A percentile compares a stretch with the other conserved stretches of the same genome.
phyloP scores from a whole-genome alignment of 2,888 invertebrate species.

The Thereva nobilitata region DNA sequence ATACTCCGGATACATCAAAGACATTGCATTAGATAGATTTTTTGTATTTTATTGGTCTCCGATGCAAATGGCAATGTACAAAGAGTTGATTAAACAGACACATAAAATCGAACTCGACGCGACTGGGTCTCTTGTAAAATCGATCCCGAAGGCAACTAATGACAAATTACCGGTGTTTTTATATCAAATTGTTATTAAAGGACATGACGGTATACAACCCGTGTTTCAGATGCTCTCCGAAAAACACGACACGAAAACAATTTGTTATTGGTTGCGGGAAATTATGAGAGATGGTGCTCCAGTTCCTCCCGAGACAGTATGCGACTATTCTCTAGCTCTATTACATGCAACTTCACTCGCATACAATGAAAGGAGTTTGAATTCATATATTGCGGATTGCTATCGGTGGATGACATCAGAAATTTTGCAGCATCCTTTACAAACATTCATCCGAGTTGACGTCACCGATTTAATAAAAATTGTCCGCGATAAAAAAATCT shows the following conservation, averaged over 20 bases:
- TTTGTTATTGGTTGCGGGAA: neutral
- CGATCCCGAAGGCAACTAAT: neutral
- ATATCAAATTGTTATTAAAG: constrained; percentile 4
- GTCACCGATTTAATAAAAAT: neutral
- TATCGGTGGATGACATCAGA: neutral
- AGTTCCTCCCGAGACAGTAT: neutral
- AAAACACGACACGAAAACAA: neutral
- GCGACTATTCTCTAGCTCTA: neutral
- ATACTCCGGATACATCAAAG: neutral
- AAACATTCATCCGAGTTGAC: neutral
- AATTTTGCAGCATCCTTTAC: neutral
- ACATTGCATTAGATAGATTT: neutral
- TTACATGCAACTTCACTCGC: neutral
- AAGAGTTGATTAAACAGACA: too few species aligned
- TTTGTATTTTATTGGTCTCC: neutral
- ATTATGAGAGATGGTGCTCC: constrained; percentile 1
- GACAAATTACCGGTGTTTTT: neutral
- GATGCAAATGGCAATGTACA: neutral
- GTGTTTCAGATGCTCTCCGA: constrained; percentile 3
- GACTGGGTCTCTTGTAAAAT: too few species aligned
- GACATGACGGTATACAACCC: constrained; percentile 1
- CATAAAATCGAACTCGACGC: too few species aligned
- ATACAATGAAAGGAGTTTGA: neutral
- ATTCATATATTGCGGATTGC: constrained; percentile 6
- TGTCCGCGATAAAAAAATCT: neutral